These are phyloP conservation scores for Lasioglossum baleicum DNA, from an alignment of 1,140 invertebrate genomes.

Conservation along the genomic window DNA sequence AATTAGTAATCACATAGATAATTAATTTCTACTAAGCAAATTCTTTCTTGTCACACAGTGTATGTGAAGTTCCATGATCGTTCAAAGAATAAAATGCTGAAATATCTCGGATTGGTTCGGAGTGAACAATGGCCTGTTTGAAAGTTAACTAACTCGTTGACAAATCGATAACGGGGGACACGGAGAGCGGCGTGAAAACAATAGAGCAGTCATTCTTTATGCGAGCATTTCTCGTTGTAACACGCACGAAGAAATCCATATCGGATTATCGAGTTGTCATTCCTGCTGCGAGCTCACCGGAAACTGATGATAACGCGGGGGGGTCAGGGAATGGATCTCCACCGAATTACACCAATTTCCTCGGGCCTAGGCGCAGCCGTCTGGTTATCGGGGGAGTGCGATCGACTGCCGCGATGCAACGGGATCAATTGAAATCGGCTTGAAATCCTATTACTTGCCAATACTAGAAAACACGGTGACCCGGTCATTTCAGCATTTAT, in stretches of 20 bases:
- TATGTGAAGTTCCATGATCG: too few relatives aligned
- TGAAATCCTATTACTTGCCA: conserved; percentile 39
- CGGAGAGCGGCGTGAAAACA: too few relatives aligned
- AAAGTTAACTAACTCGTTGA: too few relatives aligned
- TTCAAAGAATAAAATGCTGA: too few relatives aligned
- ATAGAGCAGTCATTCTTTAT: background rate
- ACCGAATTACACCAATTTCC: conserved; percentile 58
- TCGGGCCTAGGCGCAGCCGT: conserved; percentile 1
- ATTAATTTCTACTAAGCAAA: too few relatives aligned
- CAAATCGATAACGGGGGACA: too few relatives aligned
- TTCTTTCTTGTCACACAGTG: too few relatives aligned
- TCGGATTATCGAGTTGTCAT: conserved; percentile 39
- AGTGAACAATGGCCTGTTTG: too few relatives aligned
- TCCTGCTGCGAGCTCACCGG: conserved; percentile 19
- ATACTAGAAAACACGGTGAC: conserved; percentile 24
- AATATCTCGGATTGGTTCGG: too few relatives aligned
- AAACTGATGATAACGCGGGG: conserved; percentile 43
- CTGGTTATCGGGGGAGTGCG: conserved; percentile 36
- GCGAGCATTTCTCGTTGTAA: too few relatives aligned
- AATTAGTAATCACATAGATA: too few relatives aligned
- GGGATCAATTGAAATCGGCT: conserved; percentile 49
- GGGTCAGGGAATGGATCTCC: conserved; percentile 27
- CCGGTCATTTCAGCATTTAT: conserved; percentile 40
- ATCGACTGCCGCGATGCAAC: conserved; percentile 46
- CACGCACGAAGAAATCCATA: conserved; percentile 27